Base-by-base conservation (phyloP, 2,797 vertebrate genomes). In the Aselliscus stoliczkanus region DNA sequence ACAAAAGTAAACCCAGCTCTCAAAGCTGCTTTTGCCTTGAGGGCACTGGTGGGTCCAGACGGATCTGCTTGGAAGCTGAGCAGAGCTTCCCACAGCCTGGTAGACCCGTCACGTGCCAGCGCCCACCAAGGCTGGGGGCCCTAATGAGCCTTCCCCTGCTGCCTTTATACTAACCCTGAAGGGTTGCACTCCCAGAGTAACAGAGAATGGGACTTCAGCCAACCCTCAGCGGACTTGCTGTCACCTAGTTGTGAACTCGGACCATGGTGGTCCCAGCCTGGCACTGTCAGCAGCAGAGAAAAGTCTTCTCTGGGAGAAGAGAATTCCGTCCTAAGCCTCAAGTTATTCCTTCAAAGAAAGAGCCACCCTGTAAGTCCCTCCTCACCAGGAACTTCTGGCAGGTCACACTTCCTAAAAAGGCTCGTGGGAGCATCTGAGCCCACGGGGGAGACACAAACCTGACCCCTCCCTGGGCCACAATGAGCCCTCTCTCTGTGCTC, bases 241-340 rank as follows among this genome's bases (percentile, higher is more conserved):
- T 50, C 47, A 50, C 6, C 13, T 15, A 14, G 14, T 50, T 50
- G 47, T 8, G 4, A 92, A n/a, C 77, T 29, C 27, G 50, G 37
- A 5, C 10, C 23, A 14, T 1, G 11, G 18, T 1, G 1, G 15
- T 4, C 23, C 29, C 1, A 9, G 34, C 14, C 52, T 27, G n/a
- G n/a, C 47, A 50, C 47, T 50, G 47, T 14, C 47, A 50, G 60
- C 44, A 47, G 64, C 50, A 67, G 58, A 88, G 69, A 75, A 69
- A 62, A 37, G 21, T 54, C 44, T 54, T 76, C 64, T 69, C 83
- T 47, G 21, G 50, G 58, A 87, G 69, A 80, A 58, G 29, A 76
- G 5, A 37, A 8, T 14, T 4, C 67, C 62, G 25, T 44, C 80
- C 62, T 18, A 34, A 44, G 31, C 58, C 34, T 93, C 62, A 37